Conservation (phyloP, 2,113 vertebrate species). For the Apodemus sylvaticus region DNA sequence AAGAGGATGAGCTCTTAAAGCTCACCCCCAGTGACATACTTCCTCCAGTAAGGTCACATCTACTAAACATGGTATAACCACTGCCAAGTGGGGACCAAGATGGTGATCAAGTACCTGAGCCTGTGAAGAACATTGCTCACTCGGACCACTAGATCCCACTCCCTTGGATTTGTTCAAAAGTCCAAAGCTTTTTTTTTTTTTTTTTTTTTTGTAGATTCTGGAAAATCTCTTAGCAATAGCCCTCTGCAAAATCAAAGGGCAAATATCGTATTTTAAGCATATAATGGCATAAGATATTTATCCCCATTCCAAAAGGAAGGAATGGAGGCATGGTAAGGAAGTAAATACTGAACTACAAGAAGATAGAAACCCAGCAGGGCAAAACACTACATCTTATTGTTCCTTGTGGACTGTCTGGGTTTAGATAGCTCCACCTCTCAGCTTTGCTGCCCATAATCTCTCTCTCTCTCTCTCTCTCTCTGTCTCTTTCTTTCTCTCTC, state of each 20-base stretch:
- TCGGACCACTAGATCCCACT: neutral
- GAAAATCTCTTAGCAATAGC: neutral
- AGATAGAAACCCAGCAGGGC: neutral
- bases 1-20: neutral
- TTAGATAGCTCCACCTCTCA: neutral
- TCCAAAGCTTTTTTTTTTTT: neutral
- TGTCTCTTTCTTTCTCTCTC: no score
- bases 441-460: neutral
- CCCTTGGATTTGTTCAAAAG: neutral
- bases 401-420: neutral
- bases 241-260: neutral
- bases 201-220: no score
- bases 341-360: neutral
- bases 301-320: neutral
- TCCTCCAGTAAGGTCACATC: neutral
- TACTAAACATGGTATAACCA: neutral
- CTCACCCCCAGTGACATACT: neutral
- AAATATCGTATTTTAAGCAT: neutral
- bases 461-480: no score
- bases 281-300: neutral
- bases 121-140: neutral
- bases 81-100: neutral
- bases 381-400: neutral
- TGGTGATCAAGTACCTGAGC: neutral
- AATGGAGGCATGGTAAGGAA: neutral